Conservation (phyloP, 2,113 vertebrate genomes). For the Colistium nudipinnis region DNA sequence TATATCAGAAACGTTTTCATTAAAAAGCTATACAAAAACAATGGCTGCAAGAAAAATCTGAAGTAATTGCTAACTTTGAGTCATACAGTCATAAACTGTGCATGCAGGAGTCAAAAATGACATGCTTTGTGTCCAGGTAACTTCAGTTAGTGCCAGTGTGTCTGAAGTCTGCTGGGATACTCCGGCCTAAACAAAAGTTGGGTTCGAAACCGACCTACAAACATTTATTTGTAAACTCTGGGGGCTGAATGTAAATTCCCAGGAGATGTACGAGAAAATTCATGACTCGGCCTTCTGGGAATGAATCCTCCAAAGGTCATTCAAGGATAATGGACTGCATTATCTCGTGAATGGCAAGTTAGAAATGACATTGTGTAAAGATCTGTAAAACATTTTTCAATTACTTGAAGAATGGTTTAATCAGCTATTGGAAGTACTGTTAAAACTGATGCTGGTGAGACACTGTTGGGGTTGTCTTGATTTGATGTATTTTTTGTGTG, state of each 20-base stretch:
- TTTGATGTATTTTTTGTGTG: not conserved
- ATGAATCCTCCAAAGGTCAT: slow-evolving; percentile 46
- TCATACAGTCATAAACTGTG: slow-evolving; percentile 10
- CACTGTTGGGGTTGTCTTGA: not conserved
- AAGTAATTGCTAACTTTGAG: slow-evolving; percentile 3
- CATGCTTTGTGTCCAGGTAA: slow-evolving; percentile 8
- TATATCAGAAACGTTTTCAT: too few relatives aligned
- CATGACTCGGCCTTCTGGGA: slow-evolving; percentile 41
- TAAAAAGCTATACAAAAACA: too few relatives aligned
- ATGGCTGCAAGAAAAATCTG: too few relatives aligned
- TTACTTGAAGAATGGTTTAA: slow-evolving; percentile 7
- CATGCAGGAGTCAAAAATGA: not conserved
- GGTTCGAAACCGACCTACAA: slow-evolving; percentile 39
- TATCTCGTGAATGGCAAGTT: slow-evolving; percentile 39
- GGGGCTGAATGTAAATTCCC: slow-evolving; percentile 52
- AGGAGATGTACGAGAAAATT: slow-evolving; percentile 49
- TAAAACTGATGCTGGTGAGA: slow-evolving; percentile 3
- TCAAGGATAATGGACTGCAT: slow-evolving; percentile 40
- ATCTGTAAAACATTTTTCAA: slow-evolving; percentile 6
- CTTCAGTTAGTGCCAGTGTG: slow-evolving; percentile 14
- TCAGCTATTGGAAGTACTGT: slow-evolving; percentile 16
- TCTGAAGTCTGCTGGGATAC: slow-evolving; percentile 47
- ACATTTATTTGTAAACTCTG: slow-evolving; percentile 56
- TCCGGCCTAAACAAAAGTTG: slow-evolving; percentile 26
- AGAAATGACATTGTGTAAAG: slow-evolving; percentile 24